Evolutionary conservation across 2,797 vertebrate species (phyloP), one percentile per base, ranked within the genome.

Genomic region (Crenuchus spilurus): DNA sequence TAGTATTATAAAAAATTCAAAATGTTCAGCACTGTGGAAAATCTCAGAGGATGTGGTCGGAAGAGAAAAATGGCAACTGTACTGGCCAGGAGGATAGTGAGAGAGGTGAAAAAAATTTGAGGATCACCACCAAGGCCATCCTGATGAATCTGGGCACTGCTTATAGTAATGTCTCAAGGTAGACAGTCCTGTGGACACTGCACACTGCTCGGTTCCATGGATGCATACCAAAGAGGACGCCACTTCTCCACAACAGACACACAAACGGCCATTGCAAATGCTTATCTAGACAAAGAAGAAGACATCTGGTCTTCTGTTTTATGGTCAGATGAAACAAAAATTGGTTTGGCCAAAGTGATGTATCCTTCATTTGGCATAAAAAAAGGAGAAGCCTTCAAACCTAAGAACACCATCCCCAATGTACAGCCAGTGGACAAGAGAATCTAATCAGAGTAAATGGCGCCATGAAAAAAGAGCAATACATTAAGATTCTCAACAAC

Each of bases 311-410:
- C n/a, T 52, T 28, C 10, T 26, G 22, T 20, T 3, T n/a, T n/a
- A n/a, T n/a, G n/a, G n/a, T 52, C 24, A 52, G 49, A 52, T 26
- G 10, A 52, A 52, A 26, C 11, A 49, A 49, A 52, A n/a, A n/a
- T 52, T 2, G 26, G 24, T 52, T 28, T 52, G 49, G 49, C 46
- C 46, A 49, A 3, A 49, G 14, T 52, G 11, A 13, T 10, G 9
- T n/a, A n/a, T n/a, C n/a, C n/a, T n/a, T n/a, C n/a, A n/a, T n/a
- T n/a, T n/a, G n/a, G n/a, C n/a, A n/a, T n/a, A n/a, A n/a, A n/a
- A n/a, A n/a, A n/a, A n/a, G n/a, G n/a, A n/a, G n/a, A n/a, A 28
- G 49, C 49, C 49, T 52, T 52, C 9, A 52, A 52, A 22, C 49
- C 24, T 49, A 49, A 49, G 46, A 22, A 49, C n/a, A 49, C 18